Percentiles rank a stretch among this genome's conserved stretches.
phyloP scores from a whole-genome alignment of 2,888 invertebrate species.

The Corbicula japonica region DNA sequence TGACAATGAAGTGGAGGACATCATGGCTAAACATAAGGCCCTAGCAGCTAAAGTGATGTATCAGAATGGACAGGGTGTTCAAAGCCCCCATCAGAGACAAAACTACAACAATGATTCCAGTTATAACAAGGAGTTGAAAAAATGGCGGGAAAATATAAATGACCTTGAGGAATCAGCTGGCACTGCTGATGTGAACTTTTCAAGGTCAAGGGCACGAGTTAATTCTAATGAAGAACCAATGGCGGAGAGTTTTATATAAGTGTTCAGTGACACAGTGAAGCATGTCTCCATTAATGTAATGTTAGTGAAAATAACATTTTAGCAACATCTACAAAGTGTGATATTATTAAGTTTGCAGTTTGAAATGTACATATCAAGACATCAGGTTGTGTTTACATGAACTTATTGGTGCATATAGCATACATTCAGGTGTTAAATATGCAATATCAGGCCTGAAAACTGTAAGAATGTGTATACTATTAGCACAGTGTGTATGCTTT shows the following conservation, averaged over 20 bases:
- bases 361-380: no score
- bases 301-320: background rate
- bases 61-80: constrained; percentile 31
- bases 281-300: background rate
- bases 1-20: constrained; percentile 44
- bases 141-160: constrained; percentile 59
- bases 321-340: no score
- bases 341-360: no score
- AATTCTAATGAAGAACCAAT: constrained; percentile 38
- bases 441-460: no score
- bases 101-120: constrained; percentile 38
- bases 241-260: constrained; percentile 61
- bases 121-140: constrained; percentile 55
- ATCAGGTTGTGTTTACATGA: no score
- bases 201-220: constrained; percentile 41
- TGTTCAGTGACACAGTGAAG: no score
- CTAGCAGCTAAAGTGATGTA: constrained; percentile 64
- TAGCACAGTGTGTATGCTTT: no score
- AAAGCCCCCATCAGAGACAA: constrained; percentile 18
- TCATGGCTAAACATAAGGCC: constrained; percentile 69
- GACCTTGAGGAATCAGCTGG: constrained; percentile 49
- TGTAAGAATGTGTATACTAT: no score
- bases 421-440: no score
- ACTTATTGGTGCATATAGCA: no score
- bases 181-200: constrained; percentile 36